Evolutionary conservation across 2,888 invertebrate genomes (phyloP).

Genomic region (Timandra comae): DNA sequence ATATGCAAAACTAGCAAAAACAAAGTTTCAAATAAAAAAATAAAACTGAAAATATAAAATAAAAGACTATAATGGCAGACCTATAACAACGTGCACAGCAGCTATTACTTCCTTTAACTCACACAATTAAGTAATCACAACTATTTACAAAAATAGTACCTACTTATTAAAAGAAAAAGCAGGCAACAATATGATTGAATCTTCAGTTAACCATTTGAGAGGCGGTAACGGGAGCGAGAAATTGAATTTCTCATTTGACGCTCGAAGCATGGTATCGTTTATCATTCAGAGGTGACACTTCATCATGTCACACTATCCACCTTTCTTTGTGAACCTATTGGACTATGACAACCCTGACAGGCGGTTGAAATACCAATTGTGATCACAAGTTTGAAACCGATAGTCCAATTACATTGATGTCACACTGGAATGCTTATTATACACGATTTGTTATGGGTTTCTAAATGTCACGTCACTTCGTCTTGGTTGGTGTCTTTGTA

Average conservation of each 20-base stretch:
- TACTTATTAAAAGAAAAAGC: too few relatives aligned
- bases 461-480: constrained; percentile 1
- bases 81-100: too few relatives aligned
- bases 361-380: constrained; percentile 23
- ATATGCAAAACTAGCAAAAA: too few relatives aligned
- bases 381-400: constrained; percentile 11
- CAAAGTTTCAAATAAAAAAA: too few relatives aligned
- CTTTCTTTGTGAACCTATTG: constrained; percentile 49
- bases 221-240: constrained; percentile 56
- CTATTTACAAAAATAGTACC: too few relatives aligned
- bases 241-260: constrained; percentile 70
- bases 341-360: constrained; percentile 55
- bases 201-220: constrained; percentile 2
- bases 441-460: constrained; percentile 17
- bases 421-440: constrained; percentile 21
- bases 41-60: too few relatives aligned
- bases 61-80: too few relatives aligned
- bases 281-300: constrained; percentile 65
- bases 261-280: constrained; percentile 54
- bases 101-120: too few relatives aligned
- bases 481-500: too few relatives aligned
- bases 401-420: constrained; percentile 28
- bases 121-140: too few relatives aligned
- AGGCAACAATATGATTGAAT: too few relatives aligned
- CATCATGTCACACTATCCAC: constrained; percentile 62